Evolutionary conservation across 2,797 vertebrate genomes (phyloP).

Genomic region (Poeciliopsis presidionis): DNA sequence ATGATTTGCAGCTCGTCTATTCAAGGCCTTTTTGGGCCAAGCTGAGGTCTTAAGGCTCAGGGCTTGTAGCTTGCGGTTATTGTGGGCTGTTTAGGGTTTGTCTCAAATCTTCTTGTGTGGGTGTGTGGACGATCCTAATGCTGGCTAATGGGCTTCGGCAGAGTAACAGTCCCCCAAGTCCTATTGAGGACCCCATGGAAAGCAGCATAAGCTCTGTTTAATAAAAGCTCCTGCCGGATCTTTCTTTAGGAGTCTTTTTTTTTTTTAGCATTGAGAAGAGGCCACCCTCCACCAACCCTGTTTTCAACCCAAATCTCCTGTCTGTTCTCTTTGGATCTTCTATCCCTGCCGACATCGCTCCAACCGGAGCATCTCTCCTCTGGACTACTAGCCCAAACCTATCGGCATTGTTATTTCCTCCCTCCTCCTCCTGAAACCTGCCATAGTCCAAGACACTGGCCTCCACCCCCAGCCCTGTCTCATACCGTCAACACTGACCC

Average conservation of each 20-base stretch:
- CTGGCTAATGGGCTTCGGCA: constrained; percentile 92
- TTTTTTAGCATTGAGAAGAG: constrained; percentile 71
- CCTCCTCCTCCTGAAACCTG: constrained; percentile 62
- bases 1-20: constrained; percentile 99
- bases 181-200: constrained; percentile 81
- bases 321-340: constrained; percentile 75
- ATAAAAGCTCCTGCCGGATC: constrained; percentile 78
- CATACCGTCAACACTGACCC: constrained; percentile 76
- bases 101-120: constrained; percentile 97
- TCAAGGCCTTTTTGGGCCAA: constrained; percentile 93
- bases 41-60: constrained; percentile 85
- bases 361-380: constrained; percentile 63
- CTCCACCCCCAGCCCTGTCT: constrained; percentile 72
- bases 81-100: constrained; percentile 88
- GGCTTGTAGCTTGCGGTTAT: constrained; percentile 85
- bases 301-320: constrained; percentile 79
- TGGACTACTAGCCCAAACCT: constrained; percentile 60
- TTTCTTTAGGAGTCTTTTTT: constrained; percentile 77
- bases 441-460: constrained; percentile 72
- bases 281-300: constrained; percentile 77
- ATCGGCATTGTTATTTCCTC: constrained; percentile 67
- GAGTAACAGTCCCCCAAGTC: constrained; percentile 75
- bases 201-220: constrained; percentile 78
- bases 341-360: constrained; percentile 64
- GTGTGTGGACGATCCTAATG: constrained; percentile 85